phyloP scores from a whole-genome alignment of 1,140 invertebrate genomes.

The Drosophila burlai region DNA sequence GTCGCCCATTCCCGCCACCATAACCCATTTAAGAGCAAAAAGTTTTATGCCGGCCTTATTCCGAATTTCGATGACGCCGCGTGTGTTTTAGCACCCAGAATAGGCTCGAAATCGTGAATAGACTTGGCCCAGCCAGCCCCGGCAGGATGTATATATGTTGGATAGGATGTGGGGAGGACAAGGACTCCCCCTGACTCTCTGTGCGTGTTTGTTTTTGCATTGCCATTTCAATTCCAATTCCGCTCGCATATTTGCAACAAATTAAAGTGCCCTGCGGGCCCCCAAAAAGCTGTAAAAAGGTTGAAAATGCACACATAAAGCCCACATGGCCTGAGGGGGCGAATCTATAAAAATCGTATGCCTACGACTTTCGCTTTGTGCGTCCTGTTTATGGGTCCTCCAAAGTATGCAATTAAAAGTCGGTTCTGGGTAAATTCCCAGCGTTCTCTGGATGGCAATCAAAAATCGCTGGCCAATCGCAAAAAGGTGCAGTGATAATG shows the following conservation, averaged over 20 bases:
- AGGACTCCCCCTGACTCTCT: not conserved
- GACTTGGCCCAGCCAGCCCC: conserved; percentile 14
- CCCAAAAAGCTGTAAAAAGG: conserved; percentile 23
- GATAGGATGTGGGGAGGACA: not conserved
- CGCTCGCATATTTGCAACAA: conserved; percentile 39
- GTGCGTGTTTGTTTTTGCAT: conserved; percentile 29
- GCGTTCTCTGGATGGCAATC: conserved; percentile 25
- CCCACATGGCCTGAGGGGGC: conserved; percentile 15
- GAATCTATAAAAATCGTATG: conserved; percentile 24
- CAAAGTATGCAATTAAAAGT: conserved; percentile 55
- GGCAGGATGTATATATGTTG: not conserved
- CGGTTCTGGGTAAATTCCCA: not conserved
- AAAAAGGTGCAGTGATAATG: conserved; percentile 48
- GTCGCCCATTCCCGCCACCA: not conserved
- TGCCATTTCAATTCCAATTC: conserved; percentile 47
- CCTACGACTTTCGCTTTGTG: conserved; percentile 15
- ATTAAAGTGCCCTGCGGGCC: conserved; percentile 36
- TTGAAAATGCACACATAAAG: conserved; percentile 29
- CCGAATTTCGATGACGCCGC: conserved; percentile 23
- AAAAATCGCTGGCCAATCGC: conserved; percentile 49
- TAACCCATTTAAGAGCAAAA: conserved; percentile 4
- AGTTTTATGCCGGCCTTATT: conserved; percentile 11
- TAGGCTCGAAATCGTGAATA: conserved; percentile 51
- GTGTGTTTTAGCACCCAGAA: conserved; percentile 57
- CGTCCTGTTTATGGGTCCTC: conserved; percentile 13